Conservation (phyloP, 1,140 invertebrate genomes). For the Drosophila bocki region DNA sequence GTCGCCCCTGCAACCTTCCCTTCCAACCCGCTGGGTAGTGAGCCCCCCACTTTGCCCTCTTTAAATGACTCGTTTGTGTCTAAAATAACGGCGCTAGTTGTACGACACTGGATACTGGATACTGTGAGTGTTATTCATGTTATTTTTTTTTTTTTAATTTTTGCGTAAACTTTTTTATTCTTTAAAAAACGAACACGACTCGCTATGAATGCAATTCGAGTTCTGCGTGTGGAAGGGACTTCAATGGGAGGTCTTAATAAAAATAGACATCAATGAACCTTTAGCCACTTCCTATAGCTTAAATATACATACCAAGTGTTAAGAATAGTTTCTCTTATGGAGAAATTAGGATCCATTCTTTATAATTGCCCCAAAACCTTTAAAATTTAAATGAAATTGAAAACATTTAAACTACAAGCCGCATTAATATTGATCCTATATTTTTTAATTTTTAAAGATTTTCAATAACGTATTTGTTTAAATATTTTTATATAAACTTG, state of each 20-base stretch:
- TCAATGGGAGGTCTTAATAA: neutral
- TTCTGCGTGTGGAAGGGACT: neutral
- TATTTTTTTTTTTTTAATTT: neutral
- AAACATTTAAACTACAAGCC: too few relatives aligned
- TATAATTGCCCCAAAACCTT: neutral
- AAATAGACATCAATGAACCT: neutral
- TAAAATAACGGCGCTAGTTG: conserved; percentile 64
- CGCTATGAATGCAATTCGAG: conserved; percentile 6
- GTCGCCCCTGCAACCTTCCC: conserved; percentile 10
- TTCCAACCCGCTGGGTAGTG: neutral
- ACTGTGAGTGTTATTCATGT: conserved; percentile 9
- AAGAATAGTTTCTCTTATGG: too few relatives aligned
- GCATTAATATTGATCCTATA: too few relatives aligned
- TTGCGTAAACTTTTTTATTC: conserved; percentile 23
- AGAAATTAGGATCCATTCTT: neutral
- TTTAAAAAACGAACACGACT: conserved; percentile 19
- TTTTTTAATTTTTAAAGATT: too few relatives aligned
- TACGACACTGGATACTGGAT: conserved; percentile 36
- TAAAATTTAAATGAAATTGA: neutral
- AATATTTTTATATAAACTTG: neutral
- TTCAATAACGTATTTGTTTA: neutral
- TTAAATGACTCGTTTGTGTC: conserved; percentile 45
- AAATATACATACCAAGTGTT: neutral
- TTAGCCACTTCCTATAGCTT: neutral
- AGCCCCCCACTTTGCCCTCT: neutral